These are phyloP conservation scores for Oscheius sp. DNA, from an alignment of 2,888 invertebrate species.

Conservation along the genomic window DNA sequence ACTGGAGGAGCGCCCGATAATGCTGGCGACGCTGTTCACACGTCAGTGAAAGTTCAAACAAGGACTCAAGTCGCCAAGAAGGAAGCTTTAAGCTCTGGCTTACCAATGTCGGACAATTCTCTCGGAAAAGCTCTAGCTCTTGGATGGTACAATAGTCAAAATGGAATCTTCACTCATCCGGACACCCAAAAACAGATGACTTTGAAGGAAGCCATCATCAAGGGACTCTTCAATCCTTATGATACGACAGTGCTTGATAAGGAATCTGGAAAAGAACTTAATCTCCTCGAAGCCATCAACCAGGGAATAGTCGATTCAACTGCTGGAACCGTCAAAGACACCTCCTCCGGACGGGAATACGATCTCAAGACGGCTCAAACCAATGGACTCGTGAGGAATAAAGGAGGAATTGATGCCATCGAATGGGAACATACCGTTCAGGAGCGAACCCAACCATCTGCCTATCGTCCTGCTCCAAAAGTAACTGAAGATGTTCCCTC, in stretches of 20 bases:
- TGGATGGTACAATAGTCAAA: conserved; percentile 80
- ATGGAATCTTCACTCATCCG: conserved; percentile 77
- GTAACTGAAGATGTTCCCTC: not conserved
- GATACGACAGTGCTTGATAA: conserved; percentile 68
- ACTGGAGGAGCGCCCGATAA: conserved; percentile 69
- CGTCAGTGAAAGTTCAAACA: conserved; percentile 68
- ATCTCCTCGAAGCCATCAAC: conserved; percentile 72
- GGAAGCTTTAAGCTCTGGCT: conserved; percentile 60
- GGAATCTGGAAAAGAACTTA: conserved; percentile 63
- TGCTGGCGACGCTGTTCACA: conserved; percentile 68
- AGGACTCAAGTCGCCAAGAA: conserved; percentile 67
- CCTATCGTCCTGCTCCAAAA: not conserved
- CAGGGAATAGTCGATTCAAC: conserved; percentile 72
- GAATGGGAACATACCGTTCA: conserved; percentile 9
- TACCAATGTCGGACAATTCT: conserved; percentile 55
- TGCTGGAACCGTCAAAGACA: conserved; percentile 72
- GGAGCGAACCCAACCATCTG: not conserved
- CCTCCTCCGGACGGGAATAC: conserved; percentile 70
- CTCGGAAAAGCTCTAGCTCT: conserved; percentile 78
- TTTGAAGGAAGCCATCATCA: conserved; percentile 76
- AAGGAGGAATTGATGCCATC: conserved; percentile 33
- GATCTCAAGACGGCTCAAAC: conserved; percentile 71
- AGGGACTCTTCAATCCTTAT: conserved; percentile 71
- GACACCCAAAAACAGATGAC: conserved; percentile 79
- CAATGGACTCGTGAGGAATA: conserved; percentile 69